Evolutionary conservation across 2,888 invertebrate genomes (phyloP).

Genomic region (Bimastos eiseni): DNA sequence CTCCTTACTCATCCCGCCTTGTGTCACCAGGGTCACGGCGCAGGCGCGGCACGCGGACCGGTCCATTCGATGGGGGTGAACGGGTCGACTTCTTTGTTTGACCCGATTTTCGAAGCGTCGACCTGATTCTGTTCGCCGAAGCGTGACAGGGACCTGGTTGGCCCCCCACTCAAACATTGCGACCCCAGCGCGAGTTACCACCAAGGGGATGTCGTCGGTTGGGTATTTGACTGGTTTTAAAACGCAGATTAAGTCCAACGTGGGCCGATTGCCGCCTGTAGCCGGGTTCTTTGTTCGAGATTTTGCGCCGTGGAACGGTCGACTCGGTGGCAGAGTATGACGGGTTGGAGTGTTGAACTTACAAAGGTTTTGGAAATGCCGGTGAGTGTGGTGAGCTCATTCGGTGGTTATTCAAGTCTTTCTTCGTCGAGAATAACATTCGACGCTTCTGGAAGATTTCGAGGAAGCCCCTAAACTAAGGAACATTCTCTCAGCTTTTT

Average conservation of each 20-base stretch:
- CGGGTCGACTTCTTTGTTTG: neutral
- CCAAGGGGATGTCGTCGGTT: neutral
- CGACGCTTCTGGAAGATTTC: neutral
- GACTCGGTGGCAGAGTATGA: neutral
- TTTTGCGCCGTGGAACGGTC: neutral
- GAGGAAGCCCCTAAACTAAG: neutral
- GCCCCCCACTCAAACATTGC: neutral
- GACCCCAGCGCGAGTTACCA: neutral
- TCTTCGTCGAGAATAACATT: neutral
- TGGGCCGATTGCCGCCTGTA: neutral
- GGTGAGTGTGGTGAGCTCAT: neutral
- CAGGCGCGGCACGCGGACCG: neutral
- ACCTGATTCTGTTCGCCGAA: neutral
- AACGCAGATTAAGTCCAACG: neutral
- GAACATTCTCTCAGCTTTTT: neutral
- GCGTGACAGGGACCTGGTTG: neutral
- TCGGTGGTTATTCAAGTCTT: neutral
- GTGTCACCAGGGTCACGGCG: slow-evolving; percentile 24
- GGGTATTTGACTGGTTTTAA: neutral
- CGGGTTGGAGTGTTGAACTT: slow-evolving; percentile 1
- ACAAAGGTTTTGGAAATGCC: neutral
- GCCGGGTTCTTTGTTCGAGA: neutral
- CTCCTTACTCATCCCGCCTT: slow-evolving; percentile 24
- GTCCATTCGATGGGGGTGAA: neutral
- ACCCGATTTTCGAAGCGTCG: neutral